phyloP scores from a whole-genome alignment of 2,797 vertebrate genomes.

The Spondyliosoma cantharus region DNA sequence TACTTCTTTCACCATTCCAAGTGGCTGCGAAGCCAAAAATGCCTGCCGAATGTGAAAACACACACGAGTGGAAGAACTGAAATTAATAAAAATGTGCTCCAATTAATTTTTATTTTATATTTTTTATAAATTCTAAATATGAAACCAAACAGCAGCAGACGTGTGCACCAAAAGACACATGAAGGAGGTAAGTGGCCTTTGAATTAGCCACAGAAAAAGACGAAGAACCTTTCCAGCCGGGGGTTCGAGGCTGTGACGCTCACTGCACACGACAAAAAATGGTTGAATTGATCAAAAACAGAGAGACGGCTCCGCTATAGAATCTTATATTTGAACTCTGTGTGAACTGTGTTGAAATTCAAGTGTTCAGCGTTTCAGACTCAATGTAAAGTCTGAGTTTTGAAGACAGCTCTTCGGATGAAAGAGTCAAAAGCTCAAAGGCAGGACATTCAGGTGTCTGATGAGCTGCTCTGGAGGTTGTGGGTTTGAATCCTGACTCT shows the following conservation, averaged over 20 bases:
- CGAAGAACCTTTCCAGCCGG: not conserved
- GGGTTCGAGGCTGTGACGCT: not conserved
- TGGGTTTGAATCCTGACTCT: too few relatives aligned
- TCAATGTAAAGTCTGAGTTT: too few relatives aligned
- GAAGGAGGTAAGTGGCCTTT: not conserved
- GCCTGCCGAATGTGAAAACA: not conserved
- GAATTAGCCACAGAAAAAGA: not conserved
- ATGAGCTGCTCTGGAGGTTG: too few relatives aligned
- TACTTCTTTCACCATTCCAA: slow-evolving; percentile 1
- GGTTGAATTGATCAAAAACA: too few relatives aligned
- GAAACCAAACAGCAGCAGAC: not conserved
- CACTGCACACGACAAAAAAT: too few relatives aligned
- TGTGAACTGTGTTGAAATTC: too few relatives aligned
- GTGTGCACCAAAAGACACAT: slow-evolving; percentile 11
- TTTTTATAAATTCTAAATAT: not conserved
- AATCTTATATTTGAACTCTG: too few relatives aligned
- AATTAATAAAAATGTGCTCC: not conserved
- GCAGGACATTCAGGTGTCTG: too few relatives aligned
- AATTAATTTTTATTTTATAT: not conserved
- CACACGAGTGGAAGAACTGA: not conserved
- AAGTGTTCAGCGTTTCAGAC: too few relatives aligned
- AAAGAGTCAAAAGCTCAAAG: too few relatives aligned
- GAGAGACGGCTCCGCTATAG: too few relatives aligned
- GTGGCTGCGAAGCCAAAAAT: not conserved
- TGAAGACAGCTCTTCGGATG: too few relatives aligned